Conservation (phyloP, 2,797 vertebrate species). For the Brachyrhaphis roseni region DNA sequence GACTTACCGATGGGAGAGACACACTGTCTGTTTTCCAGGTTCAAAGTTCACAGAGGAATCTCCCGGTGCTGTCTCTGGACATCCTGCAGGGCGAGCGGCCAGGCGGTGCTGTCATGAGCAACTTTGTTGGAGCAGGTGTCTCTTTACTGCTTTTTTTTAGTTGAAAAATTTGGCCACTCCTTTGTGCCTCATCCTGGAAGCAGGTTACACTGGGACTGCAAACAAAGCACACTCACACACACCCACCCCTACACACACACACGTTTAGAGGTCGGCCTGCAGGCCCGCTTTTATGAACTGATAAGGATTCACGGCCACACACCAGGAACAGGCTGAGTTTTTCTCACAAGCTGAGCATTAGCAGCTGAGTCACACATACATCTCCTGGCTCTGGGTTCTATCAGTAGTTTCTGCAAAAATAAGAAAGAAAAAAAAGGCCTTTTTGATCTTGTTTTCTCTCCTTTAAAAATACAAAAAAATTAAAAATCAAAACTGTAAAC, state of each 20-base stretch:
- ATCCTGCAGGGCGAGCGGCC: not conserved
- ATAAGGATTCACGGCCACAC: constrained; percentile 21
- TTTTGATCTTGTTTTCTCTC: not conserved
- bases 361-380: constrained; percentile 40
- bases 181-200: constrained; percentile 49
- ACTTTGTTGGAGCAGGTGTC: constrained; percentile 20
- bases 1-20: constrained; percentile 54
- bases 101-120: not conserved
- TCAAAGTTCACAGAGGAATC: not conserved
- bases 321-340: not conserved
- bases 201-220: constrained; percentile 39
- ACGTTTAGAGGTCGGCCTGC: not conserved
- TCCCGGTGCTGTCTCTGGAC: constrained; percentile 5
- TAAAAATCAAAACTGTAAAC: too few species aligned
- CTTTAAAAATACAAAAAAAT: not conserved
- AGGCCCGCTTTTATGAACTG: constrained; percentile 40
- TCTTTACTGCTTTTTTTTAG: constrained; percentile 23
- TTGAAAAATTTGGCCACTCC: constrained; percentile 50
- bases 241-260: constrained; percentile 29
- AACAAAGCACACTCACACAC: constrained; percentile 34
- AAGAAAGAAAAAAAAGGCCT: not conserved
- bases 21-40: constrained; percentile 8
- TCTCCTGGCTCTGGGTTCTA: constrained; percentile 8
- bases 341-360: not conserved
- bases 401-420: constrained; percentile 27